Percentiles rank a stretch among this genome's conserved stretches.
Conservation (phyloP, 2,888 invertebrate genomes). For the Phrixothrix hirtus region DNA sequence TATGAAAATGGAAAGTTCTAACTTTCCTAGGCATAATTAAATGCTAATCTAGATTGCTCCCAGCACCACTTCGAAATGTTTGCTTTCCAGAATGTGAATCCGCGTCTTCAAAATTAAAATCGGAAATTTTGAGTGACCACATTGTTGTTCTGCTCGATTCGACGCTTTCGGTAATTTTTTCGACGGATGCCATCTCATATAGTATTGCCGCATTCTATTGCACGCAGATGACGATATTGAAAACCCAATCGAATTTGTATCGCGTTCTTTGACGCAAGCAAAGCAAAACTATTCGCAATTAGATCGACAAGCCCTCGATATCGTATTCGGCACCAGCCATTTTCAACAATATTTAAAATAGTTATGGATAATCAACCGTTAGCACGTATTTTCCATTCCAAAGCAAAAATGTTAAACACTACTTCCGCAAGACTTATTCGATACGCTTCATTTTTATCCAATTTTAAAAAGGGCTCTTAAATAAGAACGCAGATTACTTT, state of each 20-base stretch:
- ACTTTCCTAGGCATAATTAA: neutral
- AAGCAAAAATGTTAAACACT: too few relatives aligned
- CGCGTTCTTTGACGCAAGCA: conserved; percentile 1
- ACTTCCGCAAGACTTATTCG: too few relatives aligned
- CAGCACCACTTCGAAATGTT: neutral
- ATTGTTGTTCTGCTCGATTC: neutral
- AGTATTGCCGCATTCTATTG: conserved; percentile 34
- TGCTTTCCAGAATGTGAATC: neutral
- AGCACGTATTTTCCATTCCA: neutral
- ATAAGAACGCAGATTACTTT: conserved; percentile 15
- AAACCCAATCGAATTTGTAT: too few relatives aligned
- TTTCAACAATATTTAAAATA: conserved; percentile 18
- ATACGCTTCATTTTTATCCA: too few relatives aligned
- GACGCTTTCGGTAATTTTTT: conserved; percentile 36
- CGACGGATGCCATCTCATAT: conserved; percentile 35
- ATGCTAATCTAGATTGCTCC: neutral
- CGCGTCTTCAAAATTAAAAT: conserved; percentile 1
- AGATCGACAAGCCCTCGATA: conserved; percentile 47
- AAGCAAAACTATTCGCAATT: conserved; percentile 33
- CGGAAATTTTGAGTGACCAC: neutral
- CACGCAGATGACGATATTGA: conserved; percentile 25
- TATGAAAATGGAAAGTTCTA: neutral
- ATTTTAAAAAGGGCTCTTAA: conserved; percentile 2
- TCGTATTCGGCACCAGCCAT: conserved; percentile 3
- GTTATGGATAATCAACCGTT: conserved; percentile 22